A percentile compares a stretch with the other conserved stretches of the same genome.
These are phyloP conservation scores for Argyresthia albistria DNA, from an alignment of 2,888 invertebrate genomes.

Conservation along the genomic window DNA sequence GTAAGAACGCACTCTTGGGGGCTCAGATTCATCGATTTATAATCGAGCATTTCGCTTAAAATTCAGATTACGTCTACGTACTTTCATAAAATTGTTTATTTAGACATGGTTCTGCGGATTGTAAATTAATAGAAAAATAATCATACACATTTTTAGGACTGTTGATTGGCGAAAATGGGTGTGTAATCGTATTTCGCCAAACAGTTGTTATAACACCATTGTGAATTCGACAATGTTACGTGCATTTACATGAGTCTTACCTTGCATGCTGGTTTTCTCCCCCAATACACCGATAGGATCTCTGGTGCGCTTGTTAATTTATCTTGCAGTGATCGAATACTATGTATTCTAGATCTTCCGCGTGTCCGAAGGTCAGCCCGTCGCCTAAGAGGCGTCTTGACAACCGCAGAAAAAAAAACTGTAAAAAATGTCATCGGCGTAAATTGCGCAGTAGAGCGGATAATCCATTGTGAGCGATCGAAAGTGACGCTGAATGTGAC, in stretches of 20 bases:
- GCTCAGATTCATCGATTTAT: too few species aligned
- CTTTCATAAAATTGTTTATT: too few species aligned
- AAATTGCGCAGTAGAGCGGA: constrained; percentile 21
- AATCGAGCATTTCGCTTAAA: too few species aligned
- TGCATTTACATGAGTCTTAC: too few species aligned
- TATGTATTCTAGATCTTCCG: constrained; percentile 32
- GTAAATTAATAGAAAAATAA: too few species aligned
- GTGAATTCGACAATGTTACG: too few species aligned
- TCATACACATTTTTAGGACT: too few species aligned
- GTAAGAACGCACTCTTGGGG: neutral
- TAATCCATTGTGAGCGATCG: constrained; percentile 17
- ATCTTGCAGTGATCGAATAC: neutral
- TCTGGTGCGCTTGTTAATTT: neutral
- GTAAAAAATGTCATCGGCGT: constrained; percentile 18
- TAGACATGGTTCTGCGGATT: too few species aligned
- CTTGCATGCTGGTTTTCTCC: neutral
- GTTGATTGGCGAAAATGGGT: too few species aligned
- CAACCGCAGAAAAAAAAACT: constrained; percentile 20
- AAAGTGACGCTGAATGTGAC: constrained; percentile 8
- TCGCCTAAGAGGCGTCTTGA: constrained; percentile 19
- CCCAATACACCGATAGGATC: neutral
- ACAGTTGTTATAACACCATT: too few species aligned
- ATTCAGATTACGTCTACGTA: too few species aligned
- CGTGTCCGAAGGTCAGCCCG: constrained; percentile 32
- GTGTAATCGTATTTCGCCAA: too few species aligned